Evolutionary conservation across 2,888 invertebrate genomes (phyloP).

Genomic region (Cheilosia pagana): DNA sequence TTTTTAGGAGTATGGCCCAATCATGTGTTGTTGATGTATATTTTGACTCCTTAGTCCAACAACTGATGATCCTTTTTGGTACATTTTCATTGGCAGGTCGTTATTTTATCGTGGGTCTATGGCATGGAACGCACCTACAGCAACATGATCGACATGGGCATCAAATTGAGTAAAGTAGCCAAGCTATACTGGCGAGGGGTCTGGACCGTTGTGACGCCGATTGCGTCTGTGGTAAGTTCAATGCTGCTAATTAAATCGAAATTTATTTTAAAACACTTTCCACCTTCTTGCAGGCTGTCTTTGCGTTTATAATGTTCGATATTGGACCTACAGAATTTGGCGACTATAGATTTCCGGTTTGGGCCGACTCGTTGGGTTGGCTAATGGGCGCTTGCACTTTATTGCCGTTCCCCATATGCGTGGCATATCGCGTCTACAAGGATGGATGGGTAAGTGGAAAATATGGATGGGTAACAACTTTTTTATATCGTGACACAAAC

Average conservation of each 20-base stretch:
- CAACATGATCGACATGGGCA: conserved; percentile 86
- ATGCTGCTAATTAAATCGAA: no score
- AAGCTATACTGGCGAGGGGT: conserved; percentile 88
- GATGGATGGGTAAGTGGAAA: conserved; percentile 75
- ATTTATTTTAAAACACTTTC: not conserved
- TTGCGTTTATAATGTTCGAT: conserved; percentile 89
- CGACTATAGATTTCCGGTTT: conserved; percentile 87
- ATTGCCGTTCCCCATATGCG: conserved; percentile 87
- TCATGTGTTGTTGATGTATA: no score
- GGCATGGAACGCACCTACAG: conserved; percentile 86
- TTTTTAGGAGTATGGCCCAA: no score
- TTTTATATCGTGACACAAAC: not conserved
- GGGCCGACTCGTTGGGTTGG: conserved; percentile 90
- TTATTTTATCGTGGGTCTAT: conserved; percentile 88
- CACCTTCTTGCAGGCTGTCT: conserved; percentile 86
- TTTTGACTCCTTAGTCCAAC: no score
- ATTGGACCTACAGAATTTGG: conserved; percentile 87
- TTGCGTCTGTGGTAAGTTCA: conserved; percentile 88
- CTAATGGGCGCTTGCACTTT: conserved; percentile 89
- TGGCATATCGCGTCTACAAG: conserved; percentile 82
- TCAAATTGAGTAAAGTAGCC: conserved; percentile 86
- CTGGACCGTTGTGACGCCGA: conserved; percentile 89
- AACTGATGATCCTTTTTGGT: not conserved
- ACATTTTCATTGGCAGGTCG: conserved; percentile 81
- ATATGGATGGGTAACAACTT: not conserved